A percentile compares a stretch with the other conserved stretches of the same genome.
Evolutionary conservation across 2,113 vertebrate genomes (phyloP).

Genomic region (Xiphophorus maculatus): DNA sequence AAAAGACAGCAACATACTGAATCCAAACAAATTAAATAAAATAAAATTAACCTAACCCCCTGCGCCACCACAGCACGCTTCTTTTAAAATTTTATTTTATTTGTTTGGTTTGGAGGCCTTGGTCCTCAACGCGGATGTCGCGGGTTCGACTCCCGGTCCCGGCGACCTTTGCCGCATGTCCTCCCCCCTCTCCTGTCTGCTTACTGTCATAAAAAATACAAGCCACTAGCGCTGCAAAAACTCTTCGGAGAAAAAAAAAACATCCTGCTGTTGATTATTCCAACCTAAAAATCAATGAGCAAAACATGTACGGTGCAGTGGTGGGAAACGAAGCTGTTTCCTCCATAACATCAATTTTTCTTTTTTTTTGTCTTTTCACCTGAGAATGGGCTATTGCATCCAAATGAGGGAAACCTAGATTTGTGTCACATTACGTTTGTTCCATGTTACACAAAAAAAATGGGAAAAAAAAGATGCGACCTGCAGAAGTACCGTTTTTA

Average conservation of each 20-base stretch:
- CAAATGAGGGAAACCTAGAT: conserved; percentile 2
- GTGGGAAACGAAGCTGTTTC: conserved; percentile 7
- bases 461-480: not conserved
- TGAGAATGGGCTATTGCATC: conserved; percentile 54
- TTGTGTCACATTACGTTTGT: conserved; percentile 1
- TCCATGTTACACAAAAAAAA: conserved; percentile 16
- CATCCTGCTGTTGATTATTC: conserved; percentile 28
- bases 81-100: no score
- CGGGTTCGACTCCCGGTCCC: no score
- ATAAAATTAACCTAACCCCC: no score
- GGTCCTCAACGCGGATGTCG: no score
- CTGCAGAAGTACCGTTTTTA: conserved; percentile 51
- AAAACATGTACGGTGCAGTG: not conserved
- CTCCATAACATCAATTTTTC: conserved; percentile 28
- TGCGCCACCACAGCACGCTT: no score
- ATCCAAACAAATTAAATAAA: not conserved
- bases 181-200: no score
- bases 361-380: conserved; percentile 26
- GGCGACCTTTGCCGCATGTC: no score
- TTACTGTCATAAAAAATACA: no score
- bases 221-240: no score
- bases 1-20: conserved; percentile 45
- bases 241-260: no score
- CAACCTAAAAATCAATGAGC: conserved; percentile 31
- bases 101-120: no score